These are phyloP conservation scores for Alectoris magna DNA, from an alignment of 2,797 vertebrate genomes.

Conservation along the genomic window DNA sequence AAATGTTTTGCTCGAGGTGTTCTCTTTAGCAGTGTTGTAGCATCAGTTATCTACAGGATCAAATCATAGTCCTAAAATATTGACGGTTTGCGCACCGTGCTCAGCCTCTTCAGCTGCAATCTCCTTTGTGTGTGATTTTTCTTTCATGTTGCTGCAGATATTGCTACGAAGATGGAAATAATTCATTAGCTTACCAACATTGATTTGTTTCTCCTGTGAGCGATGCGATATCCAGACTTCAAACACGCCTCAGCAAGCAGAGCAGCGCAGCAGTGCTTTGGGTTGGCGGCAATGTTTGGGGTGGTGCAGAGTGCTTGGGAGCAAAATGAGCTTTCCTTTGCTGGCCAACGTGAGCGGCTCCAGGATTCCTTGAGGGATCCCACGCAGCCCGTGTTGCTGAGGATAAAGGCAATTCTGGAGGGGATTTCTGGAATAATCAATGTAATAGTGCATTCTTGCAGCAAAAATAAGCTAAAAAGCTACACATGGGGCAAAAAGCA, in stretches of 20 bases:
- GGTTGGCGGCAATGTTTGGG: not conserved
- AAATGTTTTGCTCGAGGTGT: constrained; percentile 9
- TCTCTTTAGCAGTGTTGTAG: not conserved
- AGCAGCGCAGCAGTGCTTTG: not conserved
- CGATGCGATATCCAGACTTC: constrained; percentile 58
- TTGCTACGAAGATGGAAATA: constrained; percentile 72
- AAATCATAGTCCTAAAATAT: constrained; percentile 41
- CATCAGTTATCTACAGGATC: constrained; percentile 8
- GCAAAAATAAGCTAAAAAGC: not conserved
- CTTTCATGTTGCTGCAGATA: constrained; percentile 69
- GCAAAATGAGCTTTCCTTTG: constrained; percentile 2
- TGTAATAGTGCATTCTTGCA: rapidly evolving
- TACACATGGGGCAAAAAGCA: not conserved
- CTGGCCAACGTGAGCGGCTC: not conserved
- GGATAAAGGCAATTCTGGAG: not conserved
- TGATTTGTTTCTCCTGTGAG: constrained; percentile 61
- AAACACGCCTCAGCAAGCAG: constrained; percentile 32
- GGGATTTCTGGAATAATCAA: not conserved
- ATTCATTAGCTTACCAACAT: constrained; percentile 73
- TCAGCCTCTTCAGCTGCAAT: constrained; percentile 51
- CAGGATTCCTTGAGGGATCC: not conserved
- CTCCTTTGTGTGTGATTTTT: constrained; percentile 28
- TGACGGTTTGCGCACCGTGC: not conserved
- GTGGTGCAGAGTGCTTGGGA: not conserved
- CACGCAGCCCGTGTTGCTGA: not conserved